phyloP scores from a whole-genome alignment of 30 jellyfish, hydroid and myxozoan genomes.

The Aurelia sp. region DNA sequence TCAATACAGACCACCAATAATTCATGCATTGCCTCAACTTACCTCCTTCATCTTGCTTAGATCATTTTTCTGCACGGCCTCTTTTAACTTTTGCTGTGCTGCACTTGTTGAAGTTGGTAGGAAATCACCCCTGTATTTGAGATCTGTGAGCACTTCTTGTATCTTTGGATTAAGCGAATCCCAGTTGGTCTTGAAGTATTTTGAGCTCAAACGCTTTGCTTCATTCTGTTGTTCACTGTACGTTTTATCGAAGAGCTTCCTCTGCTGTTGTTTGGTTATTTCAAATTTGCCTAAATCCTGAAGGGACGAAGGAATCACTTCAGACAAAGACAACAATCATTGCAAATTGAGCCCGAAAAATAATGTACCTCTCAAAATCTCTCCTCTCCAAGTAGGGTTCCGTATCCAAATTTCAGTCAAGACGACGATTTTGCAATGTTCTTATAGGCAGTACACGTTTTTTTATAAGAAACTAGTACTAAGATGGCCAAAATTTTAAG shows the following conservation, averaged over 20 bases:
- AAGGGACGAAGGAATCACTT: background rate
- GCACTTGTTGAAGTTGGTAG: background rate
- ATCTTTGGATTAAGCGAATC: slow-evolving; percentile 9
- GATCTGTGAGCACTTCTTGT: slow-evolving; percentile 32
- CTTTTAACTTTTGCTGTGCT: background rate
- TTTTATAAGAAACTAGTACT: too few relatives aligned
- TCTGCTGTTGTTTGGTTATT: slow-evolving; percentile 16
- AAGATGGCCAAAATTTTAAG: too few relatives aligned
- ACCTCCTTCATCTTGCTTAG: background rate
- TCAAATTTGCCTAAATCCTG: background rate
- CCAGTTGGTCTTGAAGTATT: slow-evolving; percentile 30
- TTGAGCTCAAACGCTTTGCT: slow-evolving; percentile 9
- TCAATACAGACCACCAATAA: too few relatives aligned
- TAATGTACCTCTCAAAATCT: too few relatives aligned
- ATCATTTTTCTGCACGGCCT: slow-evolving; percentile 24
- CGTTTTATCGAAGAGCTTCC: background rate
- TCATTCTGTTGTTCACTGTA: slow-evolving; percentile 28
- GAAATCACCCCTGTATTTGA: slow-evolving; percentile 35
- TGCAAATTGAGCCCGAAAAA: too few relatives aligned
- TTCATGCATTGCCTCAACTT: background rate
- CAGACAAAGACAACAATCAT: too few relatives aligned
- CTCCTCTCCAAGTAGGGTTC: too few relatives aligned
- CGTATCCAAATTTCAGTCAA: too few relatives aligned
- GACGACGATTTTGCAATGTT: too few relatives aligned
- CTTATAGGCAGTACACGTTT: too few relatives aligned